A percentile compares a stretch with the other conserved stretches of the same genome.
Evolutionary conservation across 2,797 vertebrate species (phyloP).

Genomic region (Spinus olivaceus): DNA sequence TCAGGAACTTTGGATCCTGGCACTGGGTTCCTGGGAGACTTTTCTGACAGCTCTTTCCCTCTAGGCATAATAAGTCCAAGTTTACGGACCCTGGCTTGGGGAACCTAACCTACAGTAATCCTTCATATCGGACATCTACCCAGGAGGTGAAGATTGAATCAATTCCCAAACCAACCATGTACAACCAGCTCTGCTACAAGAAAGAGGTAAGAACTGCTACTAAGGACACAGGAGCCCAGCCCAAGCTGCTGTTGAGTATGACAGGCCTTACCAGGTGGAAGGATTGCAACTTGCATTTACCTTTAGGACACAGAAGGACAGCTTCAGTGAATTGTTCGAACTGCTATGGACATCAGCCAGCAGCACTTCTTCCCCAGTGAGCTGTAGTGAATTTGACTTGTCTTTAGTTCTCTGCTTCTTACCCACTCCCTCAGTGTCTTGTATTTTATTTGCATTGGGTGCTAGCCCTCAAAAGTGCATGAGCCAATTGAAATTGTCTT

Average conservation of each 20-base stretch:
- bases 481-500: neutral
- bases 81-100: conserved; percentile 90
- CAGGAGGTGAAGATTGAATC: conserved; percentile 98
- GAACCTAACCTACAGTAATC: conserved; percentile 97
- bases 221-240: neutral
- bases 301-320: neutral
- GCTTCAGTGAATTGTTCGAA: neutral
- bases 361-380: neutral
- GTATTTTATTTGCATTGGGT: neutral
- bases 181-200: conserved; percentile 95
- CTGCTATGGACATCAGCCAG: neutral
- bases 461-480: neutral
- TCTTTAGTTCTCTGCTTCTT: neutral
- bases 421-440: neutral
- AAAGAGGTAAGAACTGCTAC: conserved; percentile 85
- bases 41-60: conserved; percentile 33
- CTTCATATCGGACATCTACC: conserved; percentile 94
- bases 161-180: conserved; percentile 87
- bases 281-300: neutral
- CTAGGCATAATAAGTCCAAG: conserved; percentile 93
- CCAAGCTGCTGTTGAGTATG: neutral
- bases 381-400: neutral
- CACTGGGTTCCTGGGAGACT: neutral
- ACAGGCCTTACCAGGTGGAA: neutral
- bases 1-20: neutral